Evolutionary conservation across 1,140 invertebrate genomes (phyloP), one percentile per base, ranked within the genome.

Genomic region (Lepidurus packardi): DNA sequence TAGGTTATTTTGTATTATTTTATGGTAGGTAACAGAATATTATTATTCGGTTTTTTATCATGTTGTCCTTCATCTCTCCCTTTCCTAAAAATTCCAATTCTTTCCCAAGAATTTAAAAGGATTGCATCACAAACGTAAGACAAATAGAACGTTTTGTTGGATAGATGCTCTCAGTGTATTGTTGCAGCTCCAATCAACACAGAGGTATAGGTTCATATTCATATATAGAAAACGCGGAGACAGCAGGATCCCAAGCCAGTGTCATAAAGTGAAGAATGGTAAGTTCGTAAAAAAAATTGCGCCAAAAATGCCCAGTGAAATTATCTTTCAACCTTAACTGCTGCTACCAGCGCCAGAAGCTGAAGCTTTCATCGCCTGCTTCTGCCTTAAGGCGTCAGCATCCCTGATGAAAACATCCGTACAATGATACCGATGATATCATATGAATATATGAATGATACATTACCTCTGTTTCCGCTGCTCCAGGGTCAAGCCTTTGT

Each of bases 401-500:
- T 65, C 53, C 21, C 53, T 65, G 53, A 1, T 47, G 53, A 65
- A 4, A 16, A 65, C 16, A 65, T n/a, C 1, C 10, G 45, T 21
- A 65, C 2, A 16, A 34, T 34, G 34, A 34, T 34, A 34, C 34
- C 21, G n/a, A 65, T n/a, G 21, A 16, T 65, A 47, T 47, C 16
- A 47, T 7, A 13, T 21, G 13, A 65, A 21, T 65, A 13, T n/a
- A 65, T 13, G 16, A 65, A 13, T 13, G 8, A 65, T 9, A n/a
- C n/a, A 25, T 82, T 86, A 92, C 91, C 93, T 90, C 84, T 92
- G 89, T 88, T 93, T 92, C 79, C 93, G 87, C 85, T 93, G 91
- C 84, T 92, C 90, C 43, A 94, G 84, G 34, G 90, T 92, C 84
- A 93, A 84, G 65, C 91, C 91, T 82, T 88, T 88, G 84, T 91